A percentile compares a stretch with the other conserved stretches of the same genome.
phyloP scores from a whole-genome alignment of 2,888 invertebrate genomes.

The Pecten maximus region DNA sequence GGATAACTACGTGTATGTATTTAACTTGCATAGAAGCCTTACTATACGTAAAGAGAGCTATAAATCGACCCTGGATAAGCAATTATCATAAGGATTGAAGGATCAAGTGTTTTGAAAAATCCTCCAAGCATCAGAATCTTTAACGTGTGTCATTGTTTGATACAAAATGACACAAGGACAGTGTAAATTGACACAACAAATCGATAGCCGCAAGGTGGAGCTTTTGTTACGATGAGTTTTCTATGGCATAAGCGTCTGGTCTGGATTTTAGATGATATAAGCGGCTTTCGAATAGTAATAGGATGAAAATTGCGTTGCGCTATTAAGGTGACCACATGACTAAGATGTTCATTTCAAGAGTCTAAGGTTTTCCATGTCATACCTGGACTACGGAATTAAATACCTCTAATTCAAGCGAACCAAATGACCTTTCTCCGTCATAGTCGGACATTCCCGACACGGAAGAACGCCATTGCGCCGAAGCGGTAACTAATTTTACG shows the following conservation, averaged over 20 bases:
- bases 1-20: too few species aligned
- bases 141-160: not conserved
- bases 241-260: not conserved
- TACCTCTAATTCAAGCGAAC: not conserved
- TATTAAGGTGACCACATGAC: not conserved
- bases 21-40: too few species aligned
- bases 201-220: not conserved
- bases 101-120: too few species aligned
- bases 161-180: not conserved
- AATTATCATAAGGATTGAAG: too few species aligned
- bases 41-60: too few species aligned
- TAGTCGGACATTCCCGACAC: not conserved
- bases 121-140: not conserved
- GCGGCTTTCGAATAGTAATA: not conserved
- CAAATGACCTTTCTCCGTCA: not conserved
- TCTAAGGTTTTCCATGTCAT: not conserved
- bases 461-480: not conserved
- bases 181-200: not conserved
- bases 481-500: not conserved
- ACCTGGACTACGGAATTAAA: not conserved
- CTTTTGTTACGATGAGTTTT: not conserved
- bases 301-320: not conserved
- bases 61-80: too few species aligned
- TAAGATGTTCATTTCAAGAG: not conserved
- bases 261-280: not conserved